Evolutionary conservation across 2,113 vertebrate genomes (phyloP), one percentile per base, ranked within the genome.

Genomic region (Corydoras maculifer): DNA sequence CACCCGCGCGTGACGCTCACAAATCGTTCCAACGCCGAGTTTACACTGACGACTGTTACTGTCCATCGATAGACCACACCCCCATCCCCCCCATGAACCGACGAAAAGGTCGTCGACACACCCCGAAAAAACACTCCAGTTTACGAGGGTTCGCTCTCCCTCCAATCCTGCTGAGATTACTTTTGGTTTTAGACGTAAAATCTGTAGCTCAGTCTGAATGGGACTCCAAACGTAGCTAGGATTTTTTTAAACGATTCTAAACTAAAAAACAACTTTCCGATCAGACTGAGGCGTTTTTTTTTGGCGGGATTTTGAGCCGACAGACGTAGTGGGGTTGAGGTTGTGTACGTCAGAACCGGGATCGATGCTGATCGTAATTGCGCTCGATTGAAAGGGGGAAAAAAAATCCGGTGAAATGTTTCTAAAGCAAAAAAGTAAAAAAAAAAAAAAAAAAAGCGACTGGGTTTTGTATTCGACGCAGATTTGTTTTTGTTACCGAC

Each of bases 11-110:
- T 43, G 3, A 35, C 32, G 7, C 32, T 35, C 32, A 7, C 35
- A 4, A 43, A 53, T 12, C 54, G n/a, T 57, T 57, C n/a, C n/a
- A n/a, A 57, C 54, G 54, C 14, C 12, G 65, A 69, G 75, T 80
- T 80, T 75, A 77, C 73, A 70, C 76, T 69, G 53, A 80, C 18
- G 76, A 78, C 76, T 78, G 76, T 78, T 78, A 78, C 68, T 67
- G 55, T 71, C 68, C 64, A 32, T 43, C 35, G 35, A 43, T 43
- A 43, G 35, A 43, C 35, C 4, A 1, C 18, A 1, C 18, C 18
- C 18, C 18, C 18, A 1, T 2, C 53, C 70, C 61, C 60, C 11
- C 29, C 29, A 9, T 13, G 11, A 29, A 48, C 35, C 54, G 8
- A 57, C 13, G 32, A 53, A 65, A 54, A 2, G 5, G 18, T 55